Evolutionary conservation across 2,888 invertebrate genomes (phyloP), one percentile per base, ranked within the genome.

Genomic region (Plemyria rubiginata): DNA sequence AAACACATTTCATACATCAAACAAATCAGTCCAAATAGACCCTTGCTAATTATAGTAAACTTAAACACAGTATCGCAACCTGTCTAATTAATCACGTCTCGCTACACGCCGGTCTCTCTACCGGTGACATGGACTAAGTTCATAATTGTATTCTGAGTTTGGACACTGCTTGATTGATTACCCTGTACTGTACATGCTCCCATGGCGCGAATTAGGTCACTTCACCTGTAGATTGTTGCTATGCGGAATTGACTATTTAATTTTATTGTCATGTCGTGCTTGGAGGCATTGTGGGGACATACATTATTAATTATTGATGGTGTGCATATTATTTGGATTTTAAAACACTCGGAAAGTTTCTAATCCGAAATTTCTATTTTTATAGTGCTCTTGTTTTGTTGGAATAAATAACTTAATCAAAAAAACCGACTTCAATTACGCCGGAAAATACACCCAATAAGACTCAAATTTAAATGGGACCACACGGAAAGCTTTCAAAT

Each of bases 61-160:
- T 62, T 32, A 56, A 41, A 56, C 32, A 56, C 49, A 54, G 54
- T 60, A 60, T 22, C 51, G n/a, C 54, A 60, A 51, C 38, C 79
- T 51, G 67, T 53, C 62, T 86, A 88, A 92, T 91, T 90, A 88
- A 91, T 91, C 90, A 90, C 81, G 76, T 77, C 77, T 80, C 78
- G 78, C 74, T 79, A 81, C 82, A 84, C 79, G 87, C 82, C 81
- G 78, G 72, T 76, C 80, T 80, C 48, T 79, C 77, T 62, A 70
- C 66, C 82, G 80, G 84, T 86, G 91, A 91, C 90, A 90, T 76
- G 81, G 81, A 81, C 87, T 84, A 86, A 90, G 89, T 92, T 92
- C 90, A 91, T 90, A 91, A 92, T 90, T 90, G 90, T 90, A 90
- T 90, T 90, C 87, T 79, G 82, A 87, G 87, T 89, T 88, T 85